Evolutionary conservation across 1,140 invertebrate species (phyloP), one percentile per base, ranked within the genome.

Genomic region (Conopomorpha cramerella): DNA sequence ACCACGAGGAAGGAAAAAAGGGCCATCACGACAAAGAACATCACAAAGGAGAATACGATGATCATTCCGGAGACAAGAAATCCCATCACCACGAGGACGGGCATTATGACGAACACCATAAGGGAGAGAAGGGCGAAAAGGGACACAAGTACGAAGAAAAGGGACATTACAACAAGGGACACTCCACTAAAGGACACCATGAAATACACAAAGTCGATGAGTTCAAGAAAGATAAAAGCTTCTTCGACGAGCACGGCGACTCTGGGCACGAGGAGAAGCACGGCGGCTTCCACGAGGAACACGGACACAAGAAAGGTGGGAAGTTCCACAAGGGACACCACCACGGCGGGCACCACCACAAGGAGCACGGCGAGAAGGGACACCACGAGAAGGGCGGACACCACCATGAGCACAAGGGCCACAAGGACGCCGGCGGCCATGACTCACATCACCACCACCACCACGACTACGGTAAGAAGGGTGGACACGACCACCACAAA

Each of bases 181-280:
- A 90, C 57, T 87, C 86, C 0, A 87, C 83, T 25, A 88, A 88
- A n/a, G 89, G 87, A 39, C 87, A 90, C 42, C 85, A 90, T 49
- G 88, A 86, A 55, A 82, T 86, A 23, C 87, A 90, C 53, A 90
- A 89, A 49, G 48, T 76, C 6, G 88, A 91, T 45, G 89, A 91
- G 53, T 89, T 85, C 35, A 74, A 74, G 45, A 74, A 74, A 43
- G 66, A 74, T 34, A 74, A 74, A 50, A 52, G 57, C 25, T 90
- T 89, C 67, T 91, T 90, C 49, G 88, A 91, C 30, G 88, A 91
- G 55, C 82, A 81, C 46, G 85, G 89, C 44, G 88, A 88, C 41
- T 86, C 85, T 2, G 88, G 84, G 0, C 83, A 87, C 33, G 84
- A 87, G 45, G 79, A 83, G 45, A 81, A 82, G 36, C 82, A 88